Evolutionary conservation across 2,797 vertebrate genomes (phyloP).

Genomic region (Selene dorsalis): DNA sequence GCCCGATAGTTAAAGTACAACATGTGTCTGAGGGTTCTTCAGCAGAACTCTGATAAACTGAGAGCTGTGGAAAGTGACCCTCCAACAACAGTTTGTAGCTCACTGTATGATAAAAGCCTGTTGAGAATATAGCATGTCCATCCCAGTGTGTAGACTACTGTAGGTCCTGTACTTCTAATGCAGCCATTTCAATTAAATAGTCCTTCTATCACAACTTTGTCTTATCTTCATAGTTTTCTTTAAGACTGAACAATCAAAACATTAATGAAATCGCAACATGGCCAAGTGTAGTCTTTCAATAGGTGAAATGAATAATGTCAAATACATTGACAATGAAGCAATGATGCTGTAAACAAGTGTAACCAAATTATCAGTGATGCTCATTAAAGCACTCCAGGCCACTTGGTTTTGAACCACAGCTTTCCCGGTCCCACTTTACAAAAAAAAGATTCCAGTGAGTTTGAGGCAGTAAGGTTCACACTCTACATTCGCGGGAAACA

Average conservation of each 20-base stretch:
- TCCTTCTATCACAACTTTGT: not conserved
- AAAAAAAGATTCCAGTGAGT: not conserved
- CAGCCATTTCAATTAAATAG: not conserved
- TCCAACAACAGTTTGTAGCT: too few species aligned
- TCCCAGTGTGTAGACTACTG: too few species aligned
- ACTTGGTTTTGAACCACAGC: not conserved
- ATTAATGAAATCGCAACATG: too few species aligned
- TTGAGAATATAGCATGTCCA: too few species aligned
- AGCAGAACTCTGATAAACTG: too few species aligned
- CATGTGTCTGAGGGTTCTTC: not conserved
- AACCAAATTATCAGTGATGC: too few species aligned
- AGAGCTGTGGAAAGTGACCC: not conserved
- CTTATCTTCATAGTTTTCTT: not conserved
- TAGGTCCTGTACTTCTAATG: not conserved
- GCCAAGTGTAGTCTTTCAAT: too few species aligned
- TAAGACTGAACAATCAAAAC: too few species aligned
- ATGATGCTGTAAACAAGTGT: too few species aligned
- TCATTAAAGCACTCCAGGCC: not conserved
- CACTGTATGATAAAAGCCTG: too few species aligned
- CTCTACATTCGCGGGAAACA: not conserved
- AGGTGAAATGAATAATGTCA: too few species aligned
- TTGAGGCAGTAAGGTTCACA: not conserved
- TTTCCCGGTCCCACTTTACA: not conserved
- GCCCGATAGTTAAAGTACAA: not conserved
- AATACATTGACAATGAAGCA: too few species aligned